phyloP scores from a whole-genome alignment of 2,113 vertebrate genomes.

The Poeciliopsis turrubarensis region DNA sequence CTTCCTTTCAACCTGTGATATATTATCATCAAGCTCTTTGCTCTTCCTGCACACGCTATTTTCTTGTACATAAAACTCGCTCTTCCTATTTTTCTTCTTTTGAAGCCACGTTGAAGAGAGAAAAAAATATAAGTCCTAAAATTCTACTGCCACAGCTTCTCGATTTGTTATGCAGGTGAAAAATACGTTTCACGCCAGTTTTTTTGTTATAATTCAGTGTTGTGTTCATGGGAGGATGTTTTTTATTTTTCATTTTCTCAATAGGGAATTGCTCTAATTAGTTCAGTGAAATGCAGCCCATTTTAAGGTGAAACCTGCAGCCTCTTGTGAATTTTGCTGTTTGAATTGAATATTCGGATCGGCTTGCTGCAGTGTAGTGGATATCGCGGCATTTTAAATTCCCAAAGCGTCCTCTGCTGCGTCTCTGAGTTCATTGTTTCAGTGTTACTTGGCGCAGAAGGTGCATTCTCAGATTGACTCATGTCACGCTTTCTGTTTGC shows the following conservation, averaged over 20 bases:
- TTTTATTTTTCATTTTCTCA: neutral
- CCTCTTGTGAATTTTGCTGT: slow-evolving; percentile 5
- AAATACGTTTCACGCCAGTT: neutral
- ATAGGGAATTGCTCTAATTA: slow-evolving; percentile 44
- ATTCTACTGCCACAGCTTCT: neutral
- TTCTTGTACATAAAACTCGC: no score
- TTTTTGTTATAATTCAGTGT: neutral
- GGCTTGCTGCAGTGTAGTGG: slow-evolving; percentile 17
- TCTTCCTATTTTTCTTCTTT: neutral
- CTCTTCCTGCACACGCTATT: neutral
- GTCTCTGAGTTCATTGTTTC: neutral
- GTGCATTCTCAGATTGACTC: neutral
- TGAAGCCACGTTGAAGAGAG: neutral
- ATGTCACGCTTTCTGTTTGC: neutral
- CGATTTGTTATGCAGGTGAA: neutral
- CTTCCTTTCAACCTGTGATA: slow-evolving; percentile 12
- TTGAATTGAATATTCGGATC: slow-evolving; percentile 37
- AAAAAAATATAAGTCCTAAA: neutral
- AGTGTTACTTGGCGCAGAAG: neutral
- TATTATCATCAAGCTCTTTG: slow-evolving; percentile 19
- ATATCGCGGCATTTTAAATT: neutral
- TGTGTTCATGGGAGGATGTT: neutral
- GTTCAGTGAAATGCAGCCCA: neutral
- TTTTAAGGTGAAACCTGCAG: slow-evolving; percentile 17
- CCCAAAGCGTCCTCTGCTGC: neutral